Evolutionary conservation across 2,888 invertebrate genomes (phyloP), one percentile per base, ranked within the genome.

Genomic region (Sphaeridia pumilis): DNA sequence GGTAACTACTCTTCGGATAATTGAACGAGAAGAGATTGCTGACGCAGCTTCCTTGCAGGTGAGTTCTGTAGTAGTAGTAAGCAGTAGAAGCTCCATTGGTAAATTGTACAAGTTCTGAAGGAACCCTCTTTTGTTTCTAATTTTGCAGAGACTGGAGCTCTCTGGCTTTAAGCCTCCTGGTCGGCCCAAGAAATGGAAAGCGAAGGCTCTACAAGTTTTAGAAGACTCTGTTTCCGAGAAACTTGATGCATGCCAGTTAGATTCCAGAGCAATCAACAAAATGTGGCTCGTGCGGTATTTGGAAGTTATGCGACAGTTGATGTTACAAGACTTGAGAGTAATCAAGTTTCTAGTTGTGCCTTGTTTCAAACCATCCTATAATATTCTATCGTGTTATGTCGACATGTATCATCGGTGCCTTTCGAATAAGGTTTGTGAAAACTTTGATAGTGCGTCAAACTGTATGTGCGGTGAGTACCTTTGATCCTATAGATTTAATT

Each of bases 261-360:
- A 95, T 66, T 93, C 93, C 67, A 75, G 94, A 24, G 78, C 78
- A 21, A 84, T 85, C 65, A 87, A 93, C 71, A 94, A 94, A 71
- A 81, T 92, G 73, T 98, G 97, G 97, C 75, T 98, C 12, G 93
- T 94, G 2, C 76, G 88, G 24, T 93, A 97, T 70, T 74, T 98
- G 50, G 97, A 98, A 72, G 68, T 75, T 36, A 85, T 85, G 0
- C 75, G 94, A 35, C 85, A 86, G 67, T 75, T 92, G 7, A 86
- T 94, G 65, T 71, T 93, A 4, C 92, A 94, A 69, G 94, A 95
- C 71, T 73, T 95, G 58, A 76, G 87, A 58, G 90, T 95, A 0
- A 87, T 90, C 0, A 92, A 92, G 69, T 86, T 85, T 0, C 73
- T 89, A 0, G 89, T 88, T 66, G 81, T 86, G 4, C 92, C 92